phyloP scores from a whole-genome alignment of 2,113 vertebrate genomes.

The Pluvialis apricaria region DNA sequence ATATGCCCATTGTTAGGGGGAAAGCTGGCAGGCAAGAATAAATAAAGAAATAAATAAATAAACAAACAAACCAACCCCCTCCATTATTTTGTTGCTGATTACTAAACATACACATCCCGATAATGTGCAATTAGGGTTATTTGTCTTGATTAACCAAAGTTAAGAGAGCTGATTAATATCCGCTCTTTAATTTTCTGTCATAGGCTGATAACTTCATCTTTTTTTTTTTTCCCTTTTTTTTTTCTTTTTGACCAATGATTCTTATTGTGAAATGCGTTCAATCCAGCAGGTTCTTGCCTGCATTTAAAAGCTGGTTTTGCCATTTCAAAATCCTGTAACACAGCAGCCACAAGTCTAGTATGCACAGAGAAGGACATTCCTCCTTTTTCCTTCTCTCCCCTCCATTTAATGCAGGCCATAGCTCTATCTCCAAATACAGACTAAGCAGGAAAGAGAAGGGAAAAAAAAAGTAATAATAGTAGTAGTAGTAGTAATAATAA shows the following conservation, averaged over 20 bases:
- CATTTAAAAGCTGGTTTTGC: conserved; percentile 60
- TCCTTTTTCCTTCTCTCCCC: neutral
- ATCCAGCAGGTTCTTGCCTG: conserved; percentile 19
- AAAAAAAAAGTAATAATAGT: neutral
- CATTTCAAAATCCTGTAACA: conserved; percentile 52
- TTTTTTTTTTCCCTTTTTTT: neutral
- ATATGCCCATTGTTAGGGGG: conserved; percentile 44
- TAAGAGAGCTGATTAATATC: conserved; percentile 41
- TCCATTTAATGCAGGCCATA: conserved; percentile 35
- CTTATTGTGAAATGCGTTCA: conserved; percentile 34
- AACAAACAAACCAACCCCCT: neutral
- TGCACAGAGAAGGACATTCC: conserved; percentile 39
- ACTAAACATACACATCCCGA: neutral
- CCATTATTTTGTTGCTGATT: neutral
- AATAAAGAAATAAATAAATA: neutral
- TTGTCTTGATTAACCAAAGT: conserved; percentile 43
- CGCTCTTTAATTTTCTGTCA: conserved; percentile 55
- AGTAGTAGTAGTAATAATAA: no score
- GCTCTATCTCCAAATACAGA: conserved; percentile 46
- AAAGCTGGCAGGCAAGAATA: neutral
- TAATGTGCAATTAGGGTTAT: neutral
- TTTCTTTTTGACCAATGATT: neutral
- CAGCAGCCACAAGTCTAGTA: conserved; percentile 41
- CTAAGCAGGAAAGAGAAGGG: conserved; percentile 17
- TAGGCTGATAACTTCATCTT: conserved; percentile 49